Conservation (phyloP, 2,113 vertebrate species). For the Acanthisitta chloris region DNA sequence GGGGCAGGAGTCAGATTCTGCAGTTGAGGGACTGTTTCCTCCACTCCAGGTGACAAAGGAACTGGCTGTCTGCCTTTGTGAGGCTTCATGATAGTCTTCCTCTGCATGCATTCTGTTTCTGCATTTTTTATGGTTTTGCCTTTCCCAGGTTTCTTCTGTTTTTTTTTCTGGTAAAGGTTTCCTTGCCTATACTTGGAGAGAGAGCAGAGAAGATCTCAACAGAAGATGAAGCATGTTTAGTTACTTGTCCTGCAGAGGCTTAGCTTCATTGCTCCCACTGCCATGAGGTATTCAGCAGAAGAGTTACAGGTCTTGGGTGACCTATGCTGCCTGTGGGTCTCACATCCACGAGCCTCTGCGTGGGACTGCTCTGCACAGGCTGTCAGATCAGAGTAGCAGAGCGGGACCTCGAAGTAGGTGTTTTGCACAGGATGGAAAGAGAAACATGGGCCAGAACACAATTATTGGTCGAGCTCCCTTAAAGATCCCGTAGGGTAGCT, state of each 20-base stretch:
- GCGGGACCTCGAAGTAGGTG: rapidly evolving
- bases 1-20: background rate
- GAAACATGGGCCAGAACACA: background rate
- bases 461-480: rapidly evolving
- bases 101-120: background rate
- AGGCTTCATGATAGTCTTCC: background rate
- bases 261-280: background rate
- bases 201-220: background rate
- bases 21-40: background rate
- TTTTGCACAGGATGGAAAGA: background rate
- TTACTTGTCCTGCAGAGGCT: background rate
- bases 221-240: background rate
- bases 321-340: background rate
- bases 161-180: background rate
- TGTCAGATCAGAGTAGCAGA: background rate
- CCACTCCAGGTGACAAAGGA: background rate
- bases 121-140: background rate
- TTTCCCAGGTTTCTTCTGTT: background rate
- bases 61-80: background rate
- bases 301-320: background rate
- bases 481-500: background rate
- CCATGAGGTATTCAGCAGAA: background rate
- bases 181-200: background rate
- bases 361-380: background rate
- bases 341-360: rapidly evolving